phyloP scores from a whole-genome alignment of 1,140 invertebrate genomes.

The Steinernema khuongi region DNA sequence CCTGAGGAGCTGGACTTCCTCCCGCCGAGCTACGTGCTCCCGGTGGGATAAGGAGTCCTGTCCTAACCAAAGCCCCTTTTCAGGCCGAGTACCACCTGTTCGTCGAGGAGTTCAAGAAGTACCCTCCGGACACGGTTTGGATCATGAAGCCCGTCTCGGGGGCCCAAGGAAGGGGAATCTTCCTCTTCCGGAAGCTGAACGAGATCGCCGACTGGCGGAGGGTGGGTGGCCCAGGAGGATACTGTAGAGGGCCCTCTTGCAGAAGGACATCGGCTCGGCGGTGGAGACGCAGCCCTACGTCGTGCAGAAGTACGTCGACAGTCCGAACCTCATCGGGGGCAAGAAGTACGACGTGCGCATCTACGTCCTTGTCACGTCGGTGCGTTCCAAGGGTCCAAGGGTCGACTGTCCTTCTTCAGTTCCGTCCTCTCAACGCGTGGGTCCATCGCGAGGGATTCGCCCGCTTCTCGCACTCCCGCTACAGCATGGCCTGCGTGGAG shows the following conservation, averaged over 20 bases:
- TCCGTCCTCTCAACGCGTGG: conserved; percentile 62
- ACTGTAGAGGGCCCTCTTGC: not conserved
- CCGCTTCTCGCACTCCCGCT: conserved; percentile 62
- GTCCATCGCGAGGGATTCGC: conserved; percentile 63
- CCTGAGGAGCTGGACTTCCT: conserved; percentile 59
- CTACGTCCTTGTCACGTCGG: conserved; percentile 62
- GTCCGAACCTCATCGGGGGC: conserved; percentile 64
- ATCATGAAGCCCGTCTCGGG: conserved; percentile 64
- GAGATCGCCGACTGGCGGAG: conserved; percentile 65
- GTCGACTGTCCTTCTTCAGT: conserved; percentile 47
- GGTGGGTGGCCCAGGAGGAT: conserved; percentile 41
- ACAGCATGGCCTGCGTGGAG: conserved; percentile 62
- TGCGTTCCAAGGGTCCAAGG: conserved; percentile 31
- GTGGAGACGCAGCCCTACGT: conserved; percentile 50
- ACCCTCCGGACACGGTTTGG: conserved; percentile 61
- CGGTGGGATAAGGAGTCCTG: conserved; percentile 57
- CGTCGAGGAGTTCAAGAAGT: conserved; percentile 63
- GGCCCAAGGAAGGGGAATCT: conserved; percentile 63
- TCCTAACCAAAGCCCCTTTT: conserved; percentile 25
- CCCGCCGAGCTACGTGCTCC: conserved; percentile 62
- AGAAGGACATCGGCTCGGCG: conserved; percentile 36
- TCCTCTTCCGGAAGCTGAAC: conserved; percentile 62
- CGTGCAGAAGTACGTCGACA: conserved; percentile 45
- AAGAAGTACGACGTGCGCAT: conserved; percentile 64
- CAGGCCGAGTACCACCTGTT: conserved; percentile 63